Base-by-base conservation (phyloP, 1,140 invertebrate species). In the Drosophila persimilis region DNA sequence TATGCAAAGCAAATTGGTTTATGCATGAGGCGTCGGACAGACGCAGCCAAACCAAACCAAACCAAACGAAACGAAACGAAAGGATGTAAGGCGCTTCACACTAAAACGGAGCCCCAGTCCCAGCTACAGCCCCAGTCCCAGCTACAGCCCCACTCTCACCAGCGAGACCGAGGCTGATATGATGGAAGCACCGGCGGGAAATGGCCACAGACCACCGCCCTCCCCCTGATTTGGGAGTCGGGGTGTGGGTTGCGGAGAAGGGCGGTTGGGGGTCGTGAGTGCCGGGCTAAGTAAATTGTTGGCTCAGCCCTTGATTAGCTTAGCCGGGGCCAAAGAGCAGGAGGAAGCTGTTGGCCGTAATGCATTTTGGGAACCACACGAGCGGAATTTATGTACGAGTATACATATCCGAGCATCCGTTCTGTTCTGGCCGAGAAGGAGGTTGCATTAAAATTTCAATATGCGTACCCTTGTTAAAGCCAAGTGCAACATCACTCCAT, bases 301-400 rank as follows among this genome's bases (percentile, higher is more conserved):
- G 83, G 78, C 74, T 81, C 71, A 88, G 81, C 78, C 78, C 78
- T 86, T 86, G 81, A 86, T 86, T 86, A 86, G 81, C 83, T 86
- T 81, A 88, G 35, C 53, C 59, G 51, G 15, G 73, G 58, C 71
- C 22, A 45, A 62, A 55, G 7, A 17, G 29, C 39, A 4, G 39
- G 57, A 54, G 53, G 70, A 48, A 59, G 71, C 54, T 56, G 62
- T 48, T 75, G 63, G 35, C 48, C 58, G 58, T 86, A 85, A 85
- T 86, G 81, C 81, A 86, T 86, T 86, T 77, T 63, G 62, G 67
- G 86, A 85, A 88, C 81, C 81, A 86, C 83, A 85, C 81, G 83
- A 85, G 81, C 81, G 81, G 81, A 85, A 86, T 85, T 86, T 77
- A 86, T 76, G 61, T 51, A 70, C 73, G 71, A 70, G 58, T 83